These are phyloP conservation scores for Eublepharis macularius DNA, from an alignment of 2,113 vertebrate genomes.

Conservation along the genomic window DNA sequence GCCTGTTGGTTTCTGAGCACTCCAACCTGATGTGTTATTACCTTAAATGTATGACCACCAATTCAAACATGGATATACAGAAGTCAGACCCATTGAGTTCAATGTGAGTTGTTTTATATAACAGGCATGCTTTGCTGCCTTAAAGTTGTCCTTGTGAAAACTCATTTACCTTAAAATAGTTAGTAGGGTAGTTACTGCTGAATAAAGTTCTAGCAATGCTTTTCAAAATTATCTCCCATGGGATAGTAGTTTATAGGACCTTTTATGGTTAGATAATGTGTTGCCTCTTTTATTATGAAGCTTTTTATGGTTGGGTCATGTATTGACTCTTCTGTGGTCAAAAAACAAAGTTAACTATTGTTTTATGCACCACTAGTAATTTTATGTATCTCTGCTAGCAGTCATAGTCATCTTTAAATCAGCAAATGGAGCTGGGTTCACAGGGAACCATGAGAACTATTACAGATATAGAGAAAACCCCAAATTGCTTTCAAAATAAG, in stretches of 20 bases:
- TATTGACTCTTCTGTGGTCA: background rate
- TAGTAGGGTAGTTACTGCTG: background rate
- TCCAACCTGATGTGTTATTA: background rate
- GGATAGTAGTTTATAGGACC: background rate
- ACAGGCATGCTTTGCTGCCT: background rate
- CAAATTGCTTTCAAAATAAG: slow-evolving; percentile 25
- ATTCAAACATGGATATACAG: background rate
- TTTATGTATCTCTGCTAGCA: background rate
- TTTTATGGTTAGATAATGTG: background rate
- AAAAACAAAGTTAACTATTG: background rate
- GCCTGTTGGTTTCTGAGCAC: background rate
- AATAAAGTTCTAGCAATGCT: background rate
- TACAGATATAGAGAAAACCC: background rate
- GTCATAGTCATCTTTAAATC: background rate
- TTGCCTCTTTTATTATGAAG: background rate
- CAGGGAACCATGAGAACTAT: slow-evolving; percentile 6
- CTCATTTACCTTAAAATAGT: background rate
- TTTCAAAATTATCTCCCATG: background rate
- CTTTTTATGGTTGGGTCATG: background rate
- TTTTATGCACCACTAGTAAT: background rate
- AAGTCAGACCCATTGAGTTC: background rate
- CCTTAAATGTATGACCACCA: background rate
- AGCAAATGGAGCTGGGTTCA: background rate
- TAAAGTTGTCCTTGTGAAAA: background rate
- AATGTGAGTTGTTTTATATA: background rate